Evolutionary conservation across 2,113 vertebrate genomes (phyloP).

Genomic region (Zosterops pallidus): DNA sequence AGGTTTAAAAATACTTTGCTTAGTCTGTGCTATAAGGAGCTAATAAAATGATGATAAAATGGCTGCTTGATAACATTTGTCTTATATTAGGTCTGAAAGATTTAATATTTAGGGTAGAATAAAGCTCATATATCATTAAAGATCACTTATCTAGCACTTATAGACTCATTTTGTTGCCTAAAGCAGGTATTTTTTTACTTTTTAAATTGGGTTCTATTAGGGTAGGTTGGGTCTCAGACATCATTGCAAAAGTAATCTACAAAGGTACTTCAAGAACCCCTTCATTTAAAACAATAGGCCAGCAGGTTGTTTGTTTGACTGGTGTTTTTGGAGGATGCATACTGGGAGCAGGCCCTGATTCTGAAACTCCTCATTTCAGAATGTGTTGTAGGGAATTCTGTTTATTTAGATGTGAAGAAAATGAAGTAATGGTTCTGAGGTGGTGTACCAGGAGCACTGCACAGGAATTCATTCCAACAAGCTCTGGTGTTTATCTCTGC

Average conservation of each 20-base stretch:
- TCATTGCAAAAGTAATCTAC: background rate
- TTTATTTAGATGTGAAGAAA: background rate
- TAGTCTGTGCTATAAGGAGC: background rate
- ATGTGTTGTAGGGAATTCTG: background rate
- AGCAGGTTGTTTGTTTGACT: background rate
- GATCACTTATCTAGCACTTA: background rate
- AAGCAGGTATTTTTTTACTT: background rate
- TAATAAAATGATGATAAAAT: background rate
- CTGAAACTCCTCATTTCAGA: background rate
- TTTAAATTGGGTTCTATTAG: background rate
- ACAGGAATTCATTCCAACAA: background rate
- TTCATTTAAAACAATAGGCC: background rate
- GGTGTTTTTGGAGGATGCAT: background rate
- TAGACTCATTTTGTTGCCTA: background rate
- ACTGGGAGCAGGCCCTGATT: background rate
- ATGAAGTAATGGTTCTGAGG: background rate
- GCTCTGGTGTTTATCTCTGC: background rate
- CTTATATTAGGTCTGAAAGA: background rate
- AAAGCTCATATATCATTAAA: background rate
- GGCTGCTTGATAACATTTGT: background rate
- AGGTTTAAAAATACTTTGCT: background rate
- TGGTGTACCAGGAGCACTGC: background rate
- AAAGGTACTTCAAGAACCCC: background rate
- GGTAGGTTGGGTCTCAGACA: background rate
- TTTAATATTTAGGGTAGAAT: background rate